phyloP scores from a whole-genome alignment of 2,113 vertebrate species.

The Ginglymostoma cirratum region DNA sequence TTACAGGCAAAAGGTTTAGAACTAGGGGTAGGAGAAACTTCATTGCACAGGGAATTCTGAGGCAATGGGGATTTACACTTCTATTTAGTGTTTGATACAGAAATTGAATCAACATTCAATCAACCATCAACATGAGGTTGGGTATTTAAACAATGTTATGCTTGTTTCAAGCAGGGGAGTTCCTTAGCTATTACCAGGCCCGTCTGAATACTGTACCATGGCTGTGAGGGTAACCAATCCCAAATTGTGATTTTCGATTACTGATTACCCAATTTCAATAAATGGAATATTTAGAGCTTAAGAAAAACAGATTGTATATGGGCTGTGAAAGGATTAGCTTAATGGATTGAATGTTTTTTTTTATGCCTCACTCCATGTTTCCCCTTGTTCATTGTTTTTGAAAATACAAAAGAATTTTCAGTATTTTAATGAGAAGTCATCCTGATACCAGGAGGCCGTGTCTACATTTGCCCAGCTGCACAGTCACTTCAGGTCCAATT shows the following conservation, averaged over 20 bases:
- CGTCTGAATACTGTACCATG: not conserved
- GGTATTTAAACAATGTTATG: not conserved
- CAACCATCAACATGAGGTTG: not conserved
- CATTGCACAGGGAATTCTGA: not conserved
- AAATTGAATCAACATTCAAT: not conserved
- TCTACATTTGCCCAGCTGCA: not conserved
- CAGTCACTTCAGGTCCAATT: not conserved
- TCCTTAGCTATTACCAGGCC: not conserved
- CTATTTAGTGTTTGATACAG: not conserved
- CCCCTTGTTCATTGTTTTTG: not conserved
- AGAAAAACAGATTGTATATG: not conserved
- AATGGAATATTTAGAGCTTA: not conserved
- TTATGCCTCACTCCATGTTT: not conserved
- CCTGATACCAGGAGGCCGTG: not conserved
- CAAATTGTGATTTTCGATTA: not conserved
- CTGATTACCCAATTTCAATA: not conserved
- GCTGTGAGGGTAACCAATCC: not conserved
- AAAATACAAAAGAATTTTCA: not conserved
- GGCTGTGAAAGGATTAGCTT: not conserved
- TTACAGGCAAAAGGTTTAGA: not conserved
- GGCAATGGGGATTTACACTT: not conserved
- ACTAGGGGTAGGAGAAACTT: not conserved
- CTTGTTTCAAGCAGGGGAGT: not conserved
- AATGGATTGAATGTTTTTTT: not conserved
- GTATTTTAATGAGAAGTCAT: not conserved